Percentiles rank a stretch among this genome's conserved stretches.
phyloP scores from a whole-genome alignment of 2,113 vertebrate species.

The Gymnorhina tibicen region DNA sequence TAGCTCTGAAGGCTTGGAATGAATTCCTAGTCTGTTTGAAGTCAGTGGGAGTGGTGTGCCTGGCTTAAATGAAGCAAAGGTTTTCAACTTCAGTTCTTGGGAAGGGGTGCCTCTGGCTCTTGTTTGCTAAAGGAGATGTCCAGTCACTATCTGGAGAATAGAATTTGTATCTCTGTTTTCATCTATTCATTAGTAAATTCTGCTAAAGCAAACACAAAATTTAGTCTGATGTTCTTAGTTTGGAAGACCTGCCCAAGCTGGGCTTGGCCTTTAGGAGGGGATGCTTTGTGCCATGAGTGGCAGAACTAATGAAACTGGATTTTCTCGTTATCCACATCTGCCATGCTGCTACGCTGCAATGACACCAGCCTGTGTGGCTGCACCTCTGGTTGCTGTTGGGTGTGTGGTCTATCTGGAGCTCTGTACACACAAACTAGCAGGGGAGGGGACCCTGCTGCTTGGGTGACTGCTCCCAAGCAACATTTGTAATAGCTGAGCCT shows the following conservation, averaged over 20 bases:
- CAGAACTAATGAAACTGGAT: neutral
- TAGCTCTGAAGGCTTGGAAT: neutral
- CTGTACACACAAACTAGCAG: fast-evolving
- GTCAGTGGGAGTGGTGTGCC: neutral
- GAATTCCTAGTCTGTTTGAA: neutral
- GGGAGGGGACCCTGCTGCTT: neutral
- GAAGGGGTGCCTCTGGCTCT: neutral
- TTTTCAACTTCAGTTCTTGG: neutral
- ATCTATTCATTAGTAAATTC: neutral
- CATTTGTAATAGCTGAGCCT: neutral
- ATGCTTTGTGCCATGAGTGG: neutral
- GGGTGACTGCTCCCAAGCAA: neutral
- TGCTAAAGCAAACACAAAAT: neutral
- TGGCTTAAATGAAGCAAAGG: neutral
- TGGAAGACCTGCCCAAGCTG: neutral
- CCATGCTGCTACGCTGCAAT: fast-evolving
- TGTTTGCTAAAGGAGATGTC: neutral
- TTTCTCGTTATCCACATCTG: neutral
- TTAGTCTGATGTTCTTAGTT: neutral
- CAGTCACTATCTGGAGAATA: neutral
- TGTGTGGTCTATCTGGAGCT: neutral
- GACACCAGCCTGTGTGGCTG: neutral
- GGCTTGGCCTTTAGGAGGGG: neutral
- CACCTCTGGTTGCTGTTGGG: neutral
- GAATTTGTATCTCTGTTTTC: neutral